phyloP scores from a whole-genome alignment of 2,888 invertebrate genomes.

The Tetrapedia diversipes region DNA sequence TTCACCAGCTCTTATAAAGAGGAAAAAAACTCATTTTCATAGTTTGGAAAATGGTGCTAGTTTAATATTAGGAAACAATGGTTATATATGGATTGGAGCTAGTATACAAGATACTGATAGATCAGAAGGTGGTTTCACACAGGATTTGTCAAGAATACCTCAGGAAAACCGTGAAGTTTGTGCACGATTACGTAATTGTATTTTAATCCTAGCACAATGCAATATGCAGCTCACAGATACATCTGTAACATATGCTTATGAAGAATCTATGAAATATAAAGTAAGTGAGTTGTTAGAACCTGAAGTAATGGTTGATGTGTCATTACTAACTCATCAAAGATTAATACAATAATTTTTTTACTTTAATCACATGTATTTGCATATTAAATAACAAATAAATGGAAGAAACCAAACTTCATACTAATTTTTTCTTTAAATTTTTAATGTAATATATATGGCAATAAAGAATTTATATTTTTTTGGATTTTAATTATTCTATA shows the following conservation, averaged over 20 bases:
- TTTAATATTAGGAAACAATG: conserved; percentile 97
- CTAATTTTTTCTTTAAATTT: conserved; percentile 9
- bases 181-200: conserved; percentile 94
- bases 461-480: conserved; percentile 24
- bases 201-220: conserved; percentile 92
- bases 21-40: conserved; percentile 98
- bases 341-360: conserved; percentile 76
- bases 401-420: neutral
- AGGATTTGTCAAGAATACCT: conserved; percentile 88
- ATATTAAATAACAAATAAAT: neutral
- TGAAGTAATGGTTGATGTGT: conserved; percentile 93
- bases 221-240: conserved; percentile 96
- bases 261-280: conserved; percentile 92
- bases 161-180: conserved; percentile 92
- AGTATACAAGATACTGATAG: conserved; percentile 86
- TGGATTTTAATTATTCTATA: conserved; percentile 13
- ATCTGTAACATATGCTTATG: conserved; percentile 94
- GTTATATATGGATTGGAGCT: conserved; percentile 96
- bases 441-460: conserved; percentile 4
- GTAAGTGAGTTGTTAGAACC: conserved; percentile 92
- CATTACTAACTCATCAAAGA: conserved; percentile 90
- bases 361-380: neutral
- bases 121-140: conserved; percentile 89
- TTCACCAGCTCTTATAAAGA: conserved; percentile 94
- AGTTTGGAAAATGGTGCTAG: conserved; percentile 95